Percentiles rank a stretch among this genome's conserved stretches.
phyloP scores from a whole-genome alignment of 2,797 vertebrate species.

The Australoheros facetus region DNA sequence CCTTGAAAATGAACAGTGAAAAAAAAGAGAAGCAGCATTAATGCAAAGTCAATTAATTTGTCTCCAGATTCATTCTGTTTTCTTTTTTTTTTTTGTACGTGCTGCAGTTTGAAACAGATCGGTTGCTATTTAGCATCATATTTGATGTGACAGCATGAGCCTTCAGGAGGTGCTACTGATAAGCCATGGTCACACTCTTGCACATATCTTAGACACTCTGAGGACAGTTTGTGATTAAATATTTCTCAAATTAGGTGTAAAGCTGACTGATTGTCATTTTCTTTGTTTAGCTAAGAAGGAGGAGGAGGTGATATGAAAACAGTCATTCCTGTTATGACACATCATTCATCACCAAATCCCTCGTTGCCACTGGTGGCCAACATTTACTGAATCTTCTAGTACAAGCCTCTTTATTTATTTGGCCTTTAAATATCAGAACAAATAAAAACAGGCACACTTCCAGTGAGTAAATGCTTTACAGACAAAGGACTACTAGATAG shows the following conservation, averaged over 20 bases:
- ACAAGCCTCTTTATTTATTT: slow-evolving; percentile 17
- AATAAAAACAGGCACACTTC: neutral
- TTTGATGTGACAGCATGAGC: neutral
- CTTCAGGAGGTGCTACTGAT: neutral
- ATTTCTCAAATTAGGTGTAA: slow-evolving; percentile 1
- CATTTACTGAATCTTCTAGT: slow-evolving; percentile 17
- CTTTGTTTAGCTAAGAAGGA: slow-evolving; percentile 35
- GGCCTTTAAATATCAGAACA: slow-evolving; percentile 7
- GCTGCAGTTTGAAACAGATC: neutral
- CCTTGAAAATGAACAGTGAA: neutral
- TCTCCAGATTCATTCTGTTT: neutral
- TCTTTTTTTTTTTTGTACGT: neutral
- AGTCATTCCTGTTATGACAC: slow-evolving; percentile 17
- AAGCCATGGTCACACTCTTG: neutral
- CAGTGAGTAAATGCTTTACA: slow-evolving; percentile 6
- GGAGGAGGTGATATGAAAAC: slow-evolving; percentile 35
- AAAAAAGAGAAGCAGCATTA: neutral
- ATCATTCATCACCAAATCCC: neutral
- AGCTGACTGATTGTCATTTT: neutral
- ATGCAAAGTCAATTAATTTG: neutral
- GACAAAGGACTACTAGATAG: neutral
- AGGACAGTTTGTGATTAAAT: neutral
- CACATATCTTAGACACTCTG: neutral
- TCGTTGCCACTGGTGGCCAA: neutral
- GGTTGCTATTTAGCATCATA: neutral